phyloP scores from a whole-genome alignment of 2,888 invertebrate genomes.

The Leucophenga montana region DNA sequence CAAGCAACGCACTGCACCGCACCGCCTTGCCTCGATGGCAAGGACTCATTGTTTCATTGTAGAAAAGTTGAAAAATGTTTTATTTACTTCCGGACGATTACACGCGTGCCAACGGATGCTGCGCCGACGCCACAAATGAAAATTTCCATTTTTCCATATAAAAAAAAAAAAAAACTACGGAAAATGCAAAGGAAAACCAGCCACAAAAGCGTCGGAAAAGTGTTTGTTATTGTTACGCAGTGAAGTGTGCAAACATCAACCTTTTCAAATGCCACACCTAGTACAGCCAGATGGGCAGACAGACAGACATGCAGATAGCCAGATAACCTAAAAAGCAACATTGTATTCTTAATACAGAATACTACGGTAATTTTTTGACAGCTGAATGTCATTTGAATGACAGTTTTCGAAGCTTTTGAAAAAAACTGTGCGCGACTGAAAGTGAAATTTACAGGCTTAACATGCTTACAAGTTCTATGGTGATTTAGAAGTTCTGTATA shows the following conservation, averaged over 20 bases:
- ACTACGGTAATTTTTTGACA: too few species aligned
- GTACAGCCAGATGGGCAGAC: background rate
- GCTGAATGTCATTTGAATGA: too few species aligned
- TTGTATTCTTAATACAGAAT: too few species aligned
- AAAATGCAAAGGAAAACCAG: background rate
- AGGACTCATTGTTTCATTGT: too few species aligned
- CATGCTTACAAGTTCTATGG: too few species aligned
- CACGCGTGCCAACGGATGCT: slow-evolving; percentile 55
- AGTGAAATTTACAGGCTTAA: too few species aligned
- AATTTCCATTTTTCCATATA: background rate
- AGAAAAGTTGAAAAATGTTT: slow-evolving; percentile 12
- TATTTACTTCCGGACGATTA: slow-evolving; percentile 59
- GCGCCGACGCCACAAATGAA: slow-evolving; percentile 4
- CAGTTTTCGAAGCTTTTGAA: too few species aligned
- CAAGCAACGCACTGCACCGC: background rate
- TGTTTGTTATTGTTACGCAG: slow-evolving; percentile 19
- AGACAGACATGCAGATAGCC: background rate
- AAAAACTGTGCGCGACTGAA: too few species aligned
- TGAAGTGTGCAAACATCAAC: slow-evolving; percentile 18
- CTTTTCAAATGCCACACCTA: background rate
- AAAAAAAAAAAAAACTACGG: background rate
- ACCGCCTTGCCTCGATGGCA: background rate
- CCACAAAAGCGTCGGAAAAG: background rate
- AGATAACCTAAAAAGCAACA: background rate
- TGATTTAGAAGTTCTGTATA: too few species aligned